phyloP scores from a whole-genome alignment of 2,797 vertebrate genomes.

The Rhodeus uyekii region DNA sequence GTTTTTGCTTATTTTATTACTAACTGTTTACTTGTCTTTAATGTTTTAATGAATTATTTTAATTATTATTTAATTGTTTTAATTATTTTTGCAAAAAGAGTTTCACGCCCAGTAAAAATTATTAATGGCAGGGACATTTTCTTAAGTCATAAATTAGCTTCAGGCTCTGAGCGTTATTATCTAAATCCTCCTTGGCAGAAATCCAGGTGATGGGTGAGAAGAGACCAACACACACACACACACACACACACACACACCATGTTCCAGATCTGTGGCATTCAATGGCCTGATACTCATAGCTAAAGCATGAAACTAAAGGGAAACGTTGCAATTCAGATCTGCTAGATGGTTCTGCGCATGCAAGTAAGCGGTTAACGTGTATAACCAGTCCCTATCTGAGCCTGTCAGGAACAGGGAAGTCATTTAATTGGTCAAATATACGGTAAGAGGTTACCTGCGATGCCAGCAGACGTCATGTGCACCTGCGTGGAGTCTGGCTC shows the following conservation, averaged over 20 bases:
- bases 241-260: background rate
- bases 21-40: no score
- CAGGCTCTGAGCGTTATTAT: background rate
- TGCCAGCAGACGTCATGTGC: slow-evolving; percentile 94
- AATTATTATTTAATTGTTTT: no score
- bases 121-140: no score
- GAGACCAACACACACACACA: background rate
- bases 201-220: background rate
- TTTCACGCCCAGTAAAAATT: no score
- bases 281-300: slow-evolving; percentile 39
- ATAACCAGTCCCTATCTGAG: background rate
- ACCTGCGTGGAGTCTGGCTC: slow-evolving; percentile 93
- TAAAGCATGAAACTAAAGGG: slow-evolving; percentile 55
- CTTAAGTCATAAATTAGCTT: no score
- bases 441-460: slow-evolving; percentile 87
- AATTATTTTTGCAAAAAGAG: no score
- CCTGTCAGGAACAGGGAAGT: background rate
- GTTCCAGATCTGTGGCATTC: background rate
- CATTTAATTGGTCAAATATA: background rate
- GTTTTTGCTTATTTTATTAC: no score
- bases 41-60: no score
- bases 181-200: background rate
- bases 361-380: background rate
- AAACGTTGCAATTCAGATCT: slow-evolving; percentile 66
- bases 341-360: background rate